Evolutionary conservation across 2,113 vertebrate species (phyloP).

Genomic region (Oncorhynchus keta): DNA sequence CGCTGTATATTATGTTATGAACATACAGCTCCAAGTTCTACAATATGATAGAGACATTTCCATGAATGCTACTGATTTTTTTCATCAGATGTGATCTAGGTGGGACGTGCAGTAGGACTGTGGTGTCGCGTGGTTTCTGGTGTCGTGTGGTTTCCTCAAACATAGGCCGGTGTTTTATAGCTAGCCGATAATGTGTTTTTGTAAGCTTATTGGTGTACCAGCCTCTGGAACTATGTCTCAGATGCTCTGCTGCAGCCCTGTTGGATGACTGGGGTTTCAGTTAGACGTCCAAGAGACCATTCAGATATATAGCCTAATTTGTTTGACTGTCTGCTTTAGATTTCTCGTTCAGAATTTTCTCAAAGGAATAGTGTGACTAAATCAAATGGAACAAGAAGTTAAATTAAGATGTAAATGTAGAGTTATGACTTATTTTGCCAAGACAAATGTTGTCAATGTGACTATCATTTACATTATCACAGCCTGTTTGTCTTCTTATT

Average conservation of each 20-base stretch:
- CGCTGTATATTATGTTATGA: no score
- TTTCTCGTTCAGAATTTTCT: not conserved
- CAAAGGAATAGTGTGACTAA: not conserved
- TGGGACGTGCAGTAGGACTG: no score
- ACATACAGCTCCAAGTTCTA: no score
- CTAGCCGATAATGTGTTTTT: slow-evolving; percentile 21
- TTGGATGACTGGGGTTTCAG: slow-evolving; percentile 2
- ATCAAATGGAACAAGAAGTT: not conserved
- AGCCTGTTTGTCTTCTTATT: not conserved
- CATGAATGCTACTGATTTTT: no score
- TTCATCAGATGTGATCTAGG: no score
- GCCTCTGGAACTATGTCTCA: not conserved
- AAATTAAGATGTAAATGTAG: not conserved
- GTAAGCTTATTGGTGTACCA: slow-evolving; percentile 32
- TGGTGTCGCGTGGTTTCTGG: no score
- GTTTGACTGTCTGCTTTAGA: not conserved
- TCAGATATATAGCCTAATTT: no score
- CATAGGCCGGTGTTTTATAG: slow-evolving; percentile 9
- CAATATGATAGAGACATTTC: no score
- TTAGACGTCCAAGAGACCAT: no score
- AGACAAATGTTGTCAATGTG: not conserved
- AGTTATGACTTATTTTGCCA: not conserved
- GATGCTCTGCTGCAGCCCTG: not conserved
- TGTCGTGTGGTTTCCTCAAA: not conserved
- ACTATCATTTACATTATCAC: not conserved